Evolutionary conservation across 2,113 vertebrate species (phyloP).

Genomic region (Brienomyrus longianalis): DNA sequence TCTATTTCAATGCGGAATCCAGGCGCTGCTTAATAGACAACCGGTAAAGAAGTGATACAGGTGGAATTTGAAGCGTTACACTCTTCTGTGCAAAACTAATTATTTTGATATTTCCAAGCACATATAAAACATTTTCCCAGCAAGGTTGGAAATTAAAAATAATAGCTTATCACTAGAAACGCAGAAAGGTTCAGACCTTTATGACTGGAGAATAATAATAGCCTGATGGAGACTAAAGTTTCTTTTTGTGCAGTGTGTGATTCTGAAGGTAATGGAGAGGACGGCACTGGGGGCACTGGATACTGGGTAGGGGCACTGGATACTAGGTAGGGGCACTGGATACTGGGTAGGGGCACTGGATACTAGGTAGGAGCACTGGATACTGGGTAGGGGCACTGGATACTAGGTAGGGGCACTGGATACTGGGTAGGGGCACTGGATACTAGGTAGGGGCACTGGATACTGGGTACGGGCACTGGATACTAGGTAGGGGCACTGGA

Average conservation of each 20-base stretch:
- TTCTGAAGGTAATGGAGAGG: neutral
- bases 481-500: too few relatives aligned
- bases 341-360: too few relatives aligned
- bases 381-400: too few relatives aligned
- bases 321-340: too few relatives aligned
- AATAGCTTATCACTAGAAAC: conserved; percentile 37
- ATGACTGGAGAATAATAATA: neutral
- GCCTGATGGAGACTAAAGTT: neutral
- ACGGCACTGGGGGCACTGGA: neutral
- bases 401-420: too few relatives aligned
- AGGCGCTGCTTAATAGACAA: conserved; percentile 69
- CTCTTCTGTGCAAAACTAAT: conserved; percentile 40
- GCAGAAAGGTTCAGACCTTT: conserved; percentile 29
- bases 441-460: neutral
- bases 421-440: too few relatives aligned
- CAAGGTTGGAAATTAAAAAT: conserved; percentile 32
- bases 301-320: too few relatives aligned
- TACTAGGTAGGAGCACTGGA: too few relatives aligned
- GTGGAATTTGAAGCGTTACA: conserved; percentile 65
- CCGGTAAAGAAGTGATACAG: conserved; percentile 65
- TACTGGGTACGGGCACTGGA: too few relatives aligned
- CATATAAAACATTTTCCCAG: conserved; percentile 17
- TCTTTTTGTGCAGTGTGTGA: neutral
- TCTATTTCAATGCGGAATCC: conserved; percentile 60
- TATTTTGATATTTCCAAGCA: conserved; percentile 39